A percentile compares a stretch with the other conserved stretches of the same genome.
Conservation (phyloP, 1,140 invertebrate species). For the Pseudoatta argentina region DNA sequence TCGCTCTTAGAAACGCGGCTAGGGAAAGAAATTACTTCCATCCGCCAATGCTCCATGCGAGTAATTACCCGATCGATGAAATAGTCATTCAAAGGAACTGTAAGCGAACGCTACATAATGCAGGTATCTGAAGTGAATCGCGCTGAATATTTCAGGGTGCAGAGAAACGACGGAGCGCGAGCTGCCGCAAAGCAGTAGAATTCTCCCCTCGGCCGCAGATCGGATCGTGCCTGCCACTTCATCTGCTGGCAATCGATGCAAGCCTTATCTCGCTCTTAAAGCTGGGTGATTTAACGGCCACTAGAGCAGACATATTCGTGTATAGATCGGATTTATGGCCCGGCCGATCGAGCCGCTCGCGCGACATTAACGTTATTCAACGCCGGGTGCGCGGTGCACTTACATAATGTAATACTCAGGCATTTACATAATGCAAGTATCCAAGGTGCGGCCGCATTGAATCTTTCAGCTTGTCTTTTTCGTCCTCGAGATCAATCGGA, state of each 20-base stretch:
- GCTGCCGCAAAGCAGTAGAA: slow-evolving; percentile 27
- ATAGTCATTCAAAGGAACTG: slow-evolving; percentile 56
- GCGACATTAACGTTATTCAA: slow-evolving; percentile 63
- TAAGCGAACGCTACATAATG: slow-evolving; percentile 54
- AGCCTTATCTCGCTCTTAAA: slow-evolving; percentile 54
- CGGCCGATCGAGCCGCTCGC: slow-evolving; percentile 10
- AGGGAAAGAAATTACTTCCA: slow-evolving; percentile 47
- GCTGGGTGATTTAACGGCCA: slow-evolving; percentile 50
- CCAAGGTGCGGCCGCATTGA: slow-evolving; percentile 41
- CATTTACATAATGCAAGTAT: slow-evolving; percentile 65
- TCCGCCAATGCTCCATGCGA: slow-evolving; percentile 34
- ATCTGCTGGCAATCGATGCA: slow-evolving; percentile 50
- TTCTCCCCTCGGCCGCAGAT: slow-evolving; percentile 8
- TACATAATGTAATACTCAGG: slow-evolving; percentile 60
- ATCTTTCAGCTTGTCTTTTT: slow-evolving; percentile 43
- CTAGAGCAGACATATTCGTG: slow-evolving; percentile 58
- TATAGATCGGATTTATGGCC: slow-evolving; percentile 61
- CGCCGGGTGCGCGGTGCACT: slow-evolving; percentile 50
- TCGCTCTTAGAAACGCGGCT: slow-evolving; percentile 7
- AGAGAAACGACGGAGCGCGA: slow-evolving; percentile 9
- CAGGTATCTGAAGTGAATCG: slow-evolving; percentile 48
- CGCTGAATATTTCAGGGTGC: slow-evolving; percentile 49
- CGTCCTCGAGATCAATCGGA: slow-evolving; percentile 43
- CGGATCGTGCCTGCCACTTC: slow-evolving; percentile 26
- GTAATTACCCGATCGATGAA: slow-evolving; percentile 58